Evolutionary conservation across 2,888 invertebrate species (phyloP), one percentile per base, ranked within the genome.

Genomic region (Rhamphomyia laevipes): DNA sequence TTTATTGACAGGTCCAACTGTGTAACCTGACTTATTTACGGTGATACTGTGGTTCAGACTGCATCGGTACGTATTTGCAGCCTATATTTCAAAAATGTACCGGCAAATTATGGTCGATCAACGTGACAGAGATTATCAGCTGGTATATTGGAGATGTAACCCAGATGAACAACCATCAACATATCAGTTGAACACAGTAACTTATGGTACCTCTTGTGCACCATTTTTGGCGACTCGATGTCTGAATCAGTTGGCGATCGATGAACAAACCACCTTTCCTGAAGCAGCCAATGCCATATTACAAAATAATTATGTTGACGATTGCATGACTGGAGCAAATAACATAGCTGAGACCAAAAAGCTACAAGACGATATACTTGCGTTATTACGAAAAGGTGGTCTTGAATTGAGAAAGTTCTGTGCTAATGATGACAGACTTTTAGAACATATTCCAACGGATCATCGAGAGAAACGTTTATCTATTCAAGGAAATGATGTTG

Each of bases 161-260:
- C 9, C 23, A 9, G 23, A 27, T 27, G 23, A 27, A 27, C 7
- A 27, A 27, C 23, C 23, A 27, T 27, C 23, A 27, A 27, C 23
- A 27, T 27, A 7, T 35, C 13, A 35, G n/a, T 35, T 35, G n/a
- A 35, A 35, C 13, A 35, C 35, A 35, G 35, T 35, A 35, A 35
- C 44, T 12, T 58, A 54, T 50, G 58, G 59, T 17, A 52, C 51
- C 3, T 43, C 54, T 5, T 21, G 52, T 9, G 54, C 59, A 3
- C 56, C 59, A 13, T 59, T 43, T 49, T 46, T 57, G 13, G 58
- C 59, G 1, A 55, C 52, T 2, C 47, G 54, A 33, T 44, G 49
- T 9, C 18, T 61, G 4, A 51, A 52, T 10, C 48, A 54, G 31
- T 33, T 57, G 11, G 56, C 55, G 4, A 21, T 27, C 4, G 50